Base-by-base conservation (phyloP, 2,888 invertebrate genomes). In the Yponomeuta malinellus region DNA sequence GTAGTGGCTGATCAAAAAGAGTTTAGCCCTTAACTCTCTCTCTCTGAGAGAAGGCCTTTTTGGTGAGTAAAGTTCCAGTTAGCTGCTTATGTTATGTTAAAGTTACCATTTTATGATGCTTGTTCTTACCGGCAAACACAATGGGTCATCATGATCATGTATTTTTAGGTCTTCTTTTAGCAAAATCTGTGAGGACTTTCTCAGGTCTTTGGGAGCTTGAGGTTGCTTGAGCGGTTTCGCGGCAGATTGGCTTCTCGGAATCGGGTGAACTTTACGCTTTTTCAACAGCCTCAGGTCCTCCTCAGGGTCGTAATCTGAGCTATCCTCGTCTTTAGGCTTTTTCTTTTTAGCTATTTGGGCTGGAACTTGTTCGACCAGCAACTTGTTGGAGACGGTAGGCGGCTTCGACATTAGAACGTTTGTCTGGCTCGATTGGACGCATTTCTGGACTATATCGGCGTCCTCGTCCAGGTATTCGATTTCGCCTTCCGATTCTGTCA, bases 401-500 rank as follows among this genome's bases (percentile, higher is more conserved):
- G 10, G 4, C 4, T 59, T 23, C 5, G 29, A 8, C 4, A 15
- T 2, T 37, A 63, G 37, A 15, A 9, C 15, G 12, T 6, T 33
- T 63, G 12, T 23, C 29, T 1, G 12, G 48, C 75, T 72, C n/a
- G 73, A 73, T 74, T 85, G 84, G 0, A 91, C 86, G 73, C 85
- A 91, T 75, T 89, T 87, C 73, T 89, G 87, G 4, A 92, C 87
- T 2, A 91, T 83, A 23, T 90, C 90, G 4, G 85, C 91, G 70
- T 92, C 91, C 76, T 92, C 92, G 72, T 92, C 92, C n/a, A 92
- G 78, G 76, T 83, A 92, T 78, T 92, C 92, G 72, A 92, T 89
- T 74, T 89, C 89, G 65, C 81, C 79, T 23, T 87, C 89, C 0
- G 81, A 79, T 63, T 85, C 86, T 63, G 78, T 73, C 87, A 87